These are phyloP conservation scores for Centrocercus urophasianus DNA, from an alignment of 2,113 vertebrate genomes.

Conservation along the genomic window DNA sequence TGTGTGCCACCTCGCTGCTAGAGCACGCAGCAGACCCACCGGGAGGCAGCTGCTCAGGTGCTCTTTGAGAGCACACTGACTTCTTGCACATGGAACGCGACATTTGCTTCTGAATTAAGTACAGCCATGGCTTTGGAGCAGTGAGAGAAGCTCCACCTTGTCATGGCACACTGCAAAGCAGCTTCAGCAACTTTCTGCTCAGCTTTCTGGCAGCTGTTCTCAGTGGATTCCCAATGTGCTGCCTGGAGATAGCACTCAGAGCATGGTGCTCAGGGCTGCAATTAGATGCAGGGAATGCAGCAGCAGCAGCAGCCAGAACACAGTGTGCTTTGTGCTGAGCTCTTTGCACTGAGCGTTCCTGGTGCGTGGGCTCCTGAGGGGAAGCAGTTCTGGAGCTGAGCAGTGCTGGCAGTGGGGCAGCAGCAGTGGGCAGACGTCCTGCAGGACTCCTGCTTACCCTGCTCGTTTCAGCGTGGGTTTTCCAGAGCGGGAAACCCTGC, in stretches of 20 bases:
- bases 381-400: not conserved
- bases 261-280: not conserved
- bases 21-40: rapidly evolving
- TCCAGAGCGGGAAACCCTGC: not conserved
- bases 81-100: not conserved
- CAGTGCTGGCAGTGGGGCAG: not conserved
- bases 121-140: rapidly evolving
- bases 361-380: rapidly evolving
- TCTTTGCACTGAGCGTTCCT: rapidly evolving
- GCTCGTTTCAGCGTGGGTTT: not conserved
- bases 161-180: not conserved
- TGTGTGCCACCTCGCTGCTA: rapidly evolving
- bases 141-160: not conserved
- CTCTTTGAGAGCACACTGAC: not conserved
- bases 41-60: not conserved
- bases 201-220: not conserved
- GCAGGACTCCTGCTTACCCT: not conserved
- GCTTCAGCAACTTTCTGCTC: not conserved
- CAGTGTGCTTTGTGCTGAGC: not conserved
- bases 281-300: too few relatives aligned
- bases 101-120: not conserved
- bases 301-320: not conserved
- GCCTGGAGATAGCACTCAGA: not conserved
- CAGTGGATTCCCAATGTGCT: not conserved
- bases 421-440: not conserved